phyloP scores from a whole-genome alignment of 2,888 invertebrate genomes.

The Yponomeuta cagnagella region DNA sequence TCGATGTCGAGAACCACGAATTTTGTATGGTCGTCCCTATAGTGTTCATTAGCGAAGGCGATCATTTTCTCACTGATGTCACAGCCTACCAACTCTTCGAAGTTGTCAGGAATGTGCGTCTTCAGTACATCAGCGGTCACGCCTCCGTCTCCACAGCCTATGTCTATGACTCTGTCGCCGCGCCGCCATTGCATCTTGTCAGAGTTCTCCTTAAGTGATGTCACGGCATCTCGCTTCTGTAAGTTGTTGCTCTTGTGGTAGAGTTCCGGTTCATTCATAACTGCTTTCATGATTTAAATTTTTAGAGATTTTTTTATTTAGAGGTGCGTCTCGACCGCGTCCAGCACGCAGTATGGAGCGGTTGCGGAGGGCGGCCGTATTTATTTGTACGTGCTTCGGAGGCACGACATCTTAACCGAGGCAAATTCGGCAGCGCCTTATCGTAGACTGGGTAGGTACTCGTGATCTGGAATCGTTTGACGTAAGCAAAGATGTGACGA shows the following conservation, averaged over 20 bases:
- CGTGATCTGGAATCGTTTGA: not conserved
- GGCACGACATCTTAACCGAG: conserved; percentile 1
- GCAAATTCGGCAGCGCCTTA: conserved; percentile 2
- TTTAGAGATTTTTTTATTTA: conserved; percentile 23
- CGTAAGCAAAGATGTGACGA: not conserved
- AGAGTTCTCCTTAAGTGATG: conserved; percentile 79
- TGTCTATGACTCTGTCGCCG: conserved; percentile 74
- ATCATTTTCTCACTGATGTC: conserved; percentile 85
- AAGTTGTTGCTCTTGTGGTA: conserved; percentile 81
- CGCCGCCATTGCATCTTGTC: conserved; percentile 73
- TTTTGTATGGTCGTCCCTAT: conserved; percentile 55
- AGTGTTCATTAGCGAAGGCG: conserved; percentile 73
- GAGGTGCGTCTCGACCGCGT: conserved; percentile 33
- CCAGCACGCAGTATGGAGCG: conserved; percentile 46
- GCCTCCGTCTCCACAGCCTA: conserved; percentile 85
- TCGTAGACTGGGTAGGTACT: not conserved
- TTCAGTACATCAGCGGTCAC: conserved; percentile 79
- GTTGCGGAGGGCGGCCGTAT: conserved; percentile 37
- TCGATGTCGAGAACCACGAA: conserved; percentile 77
- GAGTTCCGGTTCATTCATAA: conserved; percentile 79
- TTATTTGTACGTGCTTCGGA: conserved; percentile 52
- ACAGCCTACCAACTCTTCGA: conserved; percentile 74
- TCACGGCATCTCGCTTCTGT: conserved; percentile 74
- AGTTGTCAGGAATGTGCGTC: conserved; percentile 75
- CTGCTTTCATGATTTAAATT: conserved; percentile 24